A percentile compares a stretch with the other conserved stretches of the same genome.
Conservation (phyloP, 2,888 invertebrate genomes). For the Ashinkailepas kermadecensis region DNA sequence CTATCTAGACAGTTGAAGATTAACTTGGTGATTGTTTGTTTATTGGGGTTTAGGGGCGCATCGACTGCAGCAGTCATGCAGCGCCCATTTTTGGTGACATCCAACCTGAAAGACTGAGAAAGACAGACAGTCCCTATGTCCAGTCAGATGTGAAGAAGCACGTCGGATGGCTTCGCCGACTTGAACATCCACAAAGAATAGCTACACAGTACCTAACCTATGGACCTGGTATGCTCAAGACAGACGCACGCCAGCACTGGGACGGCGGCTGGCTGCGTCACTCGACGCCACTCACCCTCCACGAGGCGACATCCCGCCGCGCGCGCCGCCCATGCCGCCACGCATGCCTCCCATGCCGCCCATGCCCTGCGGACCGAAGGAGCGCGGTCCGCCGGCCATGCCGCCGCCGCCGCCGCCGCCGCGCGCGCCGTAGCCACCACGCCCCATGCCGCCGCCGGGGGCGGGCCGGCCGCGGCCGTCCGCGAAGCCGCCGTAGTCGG, state of each 20-base stretch:
- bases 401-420: background rate
- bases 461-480: constrained; percentile 36
- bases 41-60: no score
- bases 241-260: background rate
- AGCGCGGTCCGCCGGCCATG: background rate
- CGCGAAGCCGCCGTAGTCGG: constrained; percentile 92
- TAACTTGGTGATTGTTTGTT: no score
- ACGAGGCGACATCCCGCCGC: background rate
- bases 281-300: background rate
- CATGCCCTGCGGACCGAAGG: background rate
- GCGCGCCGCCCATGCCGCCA: constrained; percentile 31
- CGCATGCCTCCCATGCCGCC: constrained; percentile 29
- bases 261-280: background rate
- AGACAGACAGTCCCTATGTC: no score
- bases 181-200: no score
- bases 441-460: constrained; percentile 25
- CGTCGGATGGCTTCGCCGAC: no score
- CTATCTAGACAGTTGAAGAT: no score
- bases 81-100: no score
- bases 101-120: no score
- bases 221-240: no score
- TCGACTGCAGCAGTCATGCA: no score
- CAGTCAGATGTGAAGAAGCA: no score
- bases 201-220: no score
- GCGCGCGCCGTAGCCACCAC: background rate